Evolutionary conservation across 2,888 invertebrate species (phyloP).

Genomic region (Idaea aversata): DNA sequence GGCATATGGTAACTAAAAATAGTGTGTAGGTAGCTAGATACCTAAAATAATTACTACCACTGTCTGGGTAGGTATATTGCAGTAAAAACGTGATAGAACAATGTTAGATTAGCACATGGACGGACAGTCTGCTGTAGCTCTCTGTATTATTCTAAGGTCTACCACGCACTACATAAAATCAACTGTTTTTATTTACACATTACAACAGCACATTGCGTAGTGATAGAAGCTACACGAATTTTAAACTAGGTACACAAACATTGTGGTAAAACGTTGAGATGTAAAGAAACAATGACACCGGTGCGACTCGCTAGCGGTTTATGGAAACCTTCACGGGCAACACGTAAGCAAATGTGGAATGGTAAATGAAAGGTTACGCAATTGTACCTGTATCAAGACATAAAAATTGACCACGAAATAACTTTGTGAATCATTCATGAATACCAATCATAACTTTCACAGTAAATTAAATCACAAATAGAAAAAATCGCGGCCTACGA

Average conservation of each 20-base stretch:
- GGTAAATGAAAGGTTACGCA: slow-evolving; percentile 77
- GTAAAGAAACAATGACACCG: slow-evolving; percentile 16
- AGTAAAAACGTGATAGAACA: slow-evolving; percentile 9
- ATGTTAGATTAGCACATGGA: not conserved
- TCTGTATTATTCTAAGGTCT: not conserved
- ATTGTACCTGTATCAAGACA: slow-evolving; percentile 58
- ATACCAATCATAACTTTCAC: not conserved
- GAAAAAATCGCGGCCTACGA: slow-evolving; percentile 25
- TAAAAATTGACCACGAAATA: slow-evolving; percentile 12
- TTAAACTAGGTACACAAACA: not conserved
- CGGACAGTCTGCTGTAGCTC: not conserved
- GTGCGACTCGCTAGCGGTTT: slow-evolving; percentile 72
- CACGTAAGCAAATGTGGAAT: slow-evolving; percentile 77
- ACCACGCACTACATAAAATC: not conserved
- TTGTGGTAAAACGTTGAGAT: slow-evolving; percentile 7
- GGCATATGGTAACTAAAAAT: slow-evolving; percentile 36
- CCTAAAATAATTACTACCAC: slow-evolving; percentile 20
- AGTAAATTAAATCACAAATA: slow-evolving; percentile 8
- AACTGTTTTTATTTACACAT: slow-evolving; percentile 3
- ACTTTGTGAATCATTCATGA: slow-evolving; percentile 7
- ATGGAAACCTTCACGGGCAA: slow-evolving; percentile 73
- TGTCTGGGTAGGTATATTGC: slow-evolving; percentile 10
- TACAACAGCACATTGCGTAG: not conserved
- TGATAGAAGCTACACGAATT: not conserved
- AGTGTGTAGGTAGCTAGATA: slow-evolving; percentile 18